phyloP scores from a whole-genome alignment of 2,797 vertebrate species.

The Enteromius treurensis region DNA sequence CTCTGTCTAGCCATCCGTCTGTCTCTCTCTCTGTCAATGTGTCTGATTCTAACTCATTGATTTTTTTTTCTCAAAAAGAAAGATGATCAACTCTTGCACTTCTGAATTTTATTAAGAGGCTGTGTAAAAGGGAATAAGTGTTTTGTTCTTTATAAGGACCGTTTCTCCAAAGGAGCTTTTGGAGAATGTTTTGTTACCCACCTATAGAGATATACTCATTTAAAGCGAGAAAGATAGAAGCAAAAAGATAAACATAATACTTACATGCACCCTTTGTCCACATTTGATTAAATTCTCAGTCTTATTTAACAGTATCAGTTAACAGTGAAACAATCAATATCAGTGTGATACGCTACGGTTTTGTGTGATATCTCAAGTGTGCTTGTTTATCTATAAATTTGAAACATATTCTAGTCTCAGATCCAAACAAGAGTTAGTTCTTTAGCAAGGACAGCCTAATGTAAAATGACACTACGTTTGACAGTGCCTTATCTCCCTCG shows the following conservation, averaged over 20 bases:
- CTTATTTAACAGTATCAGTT: slow-evolving; percentile 25
- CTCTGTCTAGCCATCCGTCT: slow-evolving; percentile 34
- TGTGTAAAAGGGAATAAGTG: slow-evolving; percentile 24
- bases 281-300: slow-evolving; percentile 2
- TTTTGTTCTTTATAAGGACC: slow-evolving; percentile 21
- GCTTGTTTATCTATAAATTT: not conserved
- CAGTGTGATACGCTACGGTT: not conserved
- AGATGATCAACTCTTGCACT: slow-evolving; percentile 15
- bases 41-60: slow-evolving; percentile 29
- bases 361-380: slow-evolving; percentile 12
- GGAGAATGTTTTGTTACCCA: not conserved
- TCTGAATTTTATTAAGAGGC: slow-evolving; percentile 16
- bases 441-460: not conserved
- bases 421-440: slow-evolving; percentile 12
- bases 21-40: slow-evolving; percentile 21
- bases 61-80: slow-evolving; percentile 33
- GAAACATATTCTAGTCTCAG: not conserved
- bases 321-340: slow-evolving; percentile 25
- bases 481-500: slow-evolving; percentile 6
- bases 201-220: not conserved
- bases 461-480: slow-evolving; percentile 9
- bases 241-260: not conserved
- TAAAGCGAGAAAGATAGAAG: not conserved
- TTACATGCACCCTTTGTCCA: slow-evolving; percentile 15
- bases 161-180: not conserved